Evolutionary conservation across 2,888 invertebrate species (phyloP), one percentile per base, ranked within the genome.

Genomic region (Oithona nana): DNA sequence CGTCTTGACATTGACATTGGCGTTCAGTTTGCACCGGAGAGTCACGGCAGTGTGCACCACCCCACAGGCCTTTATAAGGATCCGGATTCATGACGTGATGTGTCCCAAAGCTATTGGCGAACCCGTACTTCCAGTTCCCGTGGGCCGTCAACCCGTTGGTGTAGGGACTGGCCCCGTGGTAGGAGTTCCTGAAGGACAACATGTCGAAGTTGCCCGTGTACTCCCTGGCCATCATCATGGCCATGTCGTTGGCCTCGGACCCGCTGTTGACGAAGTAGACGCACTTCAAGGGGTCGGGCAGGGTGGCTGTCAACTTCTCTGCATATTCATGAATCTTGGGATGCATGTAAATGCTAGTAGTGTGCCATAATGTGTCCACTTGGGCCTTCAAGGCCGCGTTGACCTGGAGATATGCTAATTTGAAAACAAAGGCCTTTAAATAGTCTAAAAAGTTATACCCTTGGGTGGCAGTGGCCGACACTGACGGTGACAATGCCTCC

Each of bases 401-500:
- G 4, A 54, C 54, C 39, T 39, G 6, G 39, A 39, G 39, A 39
- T 16, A 11, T 8, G 20, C n/a, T n/a, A n/a, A n/a, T 48, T 48
- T 13, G 48, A 11, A 48, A 13, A 13, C 48, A 16, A 48, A 48
- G 16, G 16, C 16, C 16, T 13, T 13, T 48, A 13, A 48, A 13
- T 11, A 48, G 16, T 48, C 16, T 16, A 48, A 48, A 11, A 11
- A 48, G 11, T 13, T 48, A 6, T 39, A 39, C 39, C 28, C 54
- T 54, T 16, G 95, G 94, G 76, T 97, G 97, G 71, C 90, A 92
- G 73, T 97, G 97, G 26, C 95, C 95, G 1, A 95, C 92, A 61
- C 92, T 92, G 49, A 97, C 88, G 0, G 97, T 98, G 20, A 93
- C 94, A 68, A 98, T 95, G 6, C 97, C 97, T 3, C 84, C 95